Evolutionary conservation across 2,113 vertebrate genomes (phyloP).

Genomic region (Rhabdomys dilectus): DNA sequence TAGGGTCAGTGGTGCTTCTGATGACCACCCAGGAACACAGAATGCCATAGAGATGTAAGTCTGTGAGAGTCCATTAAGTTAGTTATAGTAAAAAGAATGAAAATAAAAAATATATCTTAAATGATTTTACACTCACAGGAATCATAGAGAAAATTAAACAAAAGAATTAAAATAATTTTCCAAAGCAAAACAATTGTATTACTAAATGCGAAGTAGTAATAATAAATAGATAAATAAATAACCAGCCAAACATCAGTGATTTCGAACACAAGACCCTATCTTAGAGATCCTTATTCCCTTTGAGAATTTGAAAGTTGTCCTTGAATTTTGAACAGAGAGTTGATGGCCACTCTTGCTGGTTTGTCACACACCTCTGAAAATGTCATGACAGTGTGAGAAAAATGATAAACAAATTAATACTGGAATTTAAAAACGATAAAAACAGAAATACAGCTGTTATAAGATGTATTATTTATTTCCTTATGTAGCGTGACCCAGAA

Average conservation of each 20-base stretch:
- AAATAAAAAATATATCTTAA: background rate
- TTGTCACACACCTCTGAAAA: background rate
- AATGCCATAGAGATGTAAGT: background rate
- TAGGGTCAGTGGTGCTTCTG: background rate
- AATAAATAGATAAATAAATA: background rate
- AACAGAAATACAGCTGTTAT: background rate
- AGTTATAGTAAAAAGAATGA: background rate
- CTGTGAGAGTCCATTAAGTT: background rate
- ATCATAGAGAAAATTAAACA: constrained; percentile 5
- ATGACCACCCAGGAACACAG: background rate
- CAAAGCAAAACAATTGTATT: background rate
- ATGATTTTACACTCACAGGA: background rate
- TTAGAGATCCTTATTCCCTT: background rate
- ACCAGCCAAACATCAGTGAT: background rate
- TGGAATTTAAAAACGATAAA: background rate
- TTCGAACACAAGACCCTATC: background rate
- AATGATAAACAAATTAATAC: background rate
- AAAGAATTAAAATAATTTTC: background rate
- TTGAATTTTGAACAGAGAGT: background rate
- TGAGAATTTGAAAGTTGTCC: background rate
- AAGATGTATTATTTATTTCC: background rate
- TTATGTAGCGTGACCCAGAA: background rate
- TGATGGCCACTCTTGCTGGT: background rate
- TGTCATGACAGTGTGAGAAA: too few relatives aligned
- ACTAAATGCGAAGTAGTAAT: background rate